Base-by-base conservation (phyloP, 2,888 invertebrate species). In the Barypeithes pellucidus region DNA sequence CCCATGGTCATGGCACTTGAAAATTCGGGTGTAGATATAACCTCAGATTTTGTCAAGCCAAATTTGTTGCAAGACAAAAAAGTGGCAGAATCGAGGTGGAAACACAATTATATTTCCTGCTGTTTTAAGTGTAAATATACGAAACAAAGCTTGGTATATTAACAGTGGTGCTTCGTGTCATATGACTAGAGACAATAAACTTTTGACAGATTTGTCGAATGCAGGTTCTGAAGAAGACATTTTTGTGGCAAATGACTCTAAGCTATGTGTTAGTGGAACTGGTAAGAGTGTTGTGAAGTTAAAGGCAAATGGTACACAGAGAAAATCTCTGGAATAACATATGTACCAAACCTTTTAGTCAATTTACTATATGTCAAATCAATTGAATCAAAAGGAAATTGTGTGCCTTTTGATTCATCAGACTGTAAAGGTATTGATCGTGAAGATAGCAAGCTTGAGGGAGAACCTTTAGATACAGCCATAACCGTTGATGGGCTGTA, bases 331-430 rank as follows among this genome's bases (percentile, higher is more conserved):
- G 60, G 61, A 29, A 65, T 54, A 29, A 39, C 4, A 33, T 33
- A 76, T 76, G 78, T 80, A 11, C 79, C 79, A 39, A 67, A 77
- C 50, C 33, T 78, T 12, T 63, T 77, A 33, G 33, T 33, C 8
- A 33, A 33, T 33, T 8, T 33, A 8, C 8, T 33, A 33, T 33
- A 4, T 33, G 8, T 33, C 8, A n/a, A 33, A 4, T 33, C 33
- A 33, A 33, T 33, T 4, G 33, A 5, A 33, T 33, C 33, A n/a
- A 33, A 33, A 33, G 33, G 33, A 33, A 5, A 33, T 33, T 33
- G 33, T 33, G n/a, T n/a, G n/a, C n/a, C n/a, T n/a, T n/a, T n/a
- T n/a, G n/a, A n/a, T n/a, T n/a, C n/a, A n/a, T n/a, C n/a, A n/a
- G n/a, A n/a, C n/a, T n/a, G n/a, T n/a, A n/a, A n/a, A n/a, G n/a